Base-by-base conservation (phyloP, 1,140 invertebrate species). In the Orius laevigatus region DNA sequence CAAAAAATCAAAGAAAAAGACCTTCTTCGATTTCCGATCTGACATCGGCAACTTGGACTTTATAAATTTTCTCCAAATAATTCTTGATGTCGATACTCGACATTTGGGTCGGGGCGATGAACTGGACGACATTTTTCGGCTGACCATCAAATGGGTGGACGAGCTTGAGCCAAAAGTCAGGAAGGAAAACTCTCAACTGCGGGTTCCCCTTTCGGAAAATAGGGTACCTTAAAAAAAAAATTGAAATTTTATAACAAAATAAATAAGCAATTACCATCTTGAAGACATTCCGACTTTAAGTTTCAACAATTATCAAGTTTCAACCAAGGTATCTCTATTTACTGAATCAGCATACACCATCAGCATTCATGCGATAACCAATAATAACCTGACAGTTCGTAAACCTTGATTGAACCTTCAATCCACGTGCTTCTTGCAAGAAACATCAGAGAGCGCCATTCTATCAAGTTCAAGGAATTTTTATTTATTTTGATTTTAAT, bases 61-160 rank as follows among this genome's bases (percentile, higher is more conserved):
- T 79, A 57, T 96, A 97, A 55, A 97, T 94, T 66, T 95, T 94
- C 62, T 92, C 79, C 47, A 97, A 66, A 66, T 97, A 96, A 67
- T 92, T 91, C 63, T 78, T 81, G 0, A 96, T 71, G 65, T 97
- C 92, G 53, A 70, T 58, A 64, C 72, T 79, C 10, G 84, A 92
- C 87, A 92, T 91, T 68, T 87, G 77, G 63, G 83, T 80, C 4
- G 90, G 90, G 54, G 84, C 82, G 38, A 79, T 68, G 68, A 95
- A 95, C 40, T 79, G 70, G 1, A 90, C 81, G 36, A 82, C 59
- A 70, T 93, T 89, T 33, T 75, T 71, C 45, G 81, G 78, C 15
- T 73, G 67, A 1, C 58, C 35, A 33, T 71, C 58, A 4, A 62
- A 56, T 3, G 81, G 76, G 43, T 74, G 70, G 1, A 93, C 72